Base-by-base conservation (phyloP, 92 coral and sea anemone genomes). In the Siderastrea siderea region DNA sequence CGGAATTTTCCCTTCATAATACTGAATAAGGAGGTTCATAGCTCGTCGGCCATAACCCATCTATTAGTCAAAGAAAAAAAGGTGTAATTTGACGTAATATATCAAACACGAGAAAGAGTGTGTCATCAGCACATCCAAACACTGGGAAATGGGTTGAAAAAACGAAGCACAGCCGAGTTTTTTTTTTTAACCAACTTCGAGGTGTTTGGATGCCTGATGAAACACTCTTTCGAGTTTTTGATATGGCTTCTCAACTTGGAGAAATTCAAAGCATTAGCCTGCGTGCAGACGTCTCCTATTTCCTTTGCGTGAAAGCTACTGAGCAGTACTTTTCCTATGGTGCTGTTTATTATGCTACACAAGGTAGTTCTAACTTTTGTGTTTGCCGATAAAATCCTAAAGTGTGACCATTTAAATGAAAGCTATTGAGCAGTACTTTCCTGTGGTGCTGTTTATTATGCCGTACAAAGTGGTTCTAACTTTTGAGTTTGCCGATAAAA, bases 11-110 rank as follows among this genome's bases (percentile, higher is more conserved):
- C 99, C 99, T 90, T 97, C 98, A 44, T 95, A 97, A 50, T 97
- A 97, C 74, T 95, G 96, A 68, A 91, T 86, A 3, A 97, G 84
- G 60, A 92, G 93, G 54, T 82, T 81, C 89, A 95, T 52, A 4
- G 99, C 99, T 11, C 97, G 93, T 26, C 94, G 90, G 19, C 99
- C 99, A 77, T 97, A 97, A 47, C 99, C 99, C 99, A 97, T 97
- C 99, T 97, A 53, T 3, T 74, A 69, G 8, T 12, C 1, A 45
- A 63, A 50, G 51, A n/a, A n/a, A n/a, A n/a, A 73, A 44, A 9
- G 74, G 1, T 1, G 6, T 14, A 49, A 74, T 55, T 47, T 3
- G n/a, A 69, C 0, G 38, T 26, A 26, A 26, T 26, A 26, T 26
- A 26, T 26, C 38, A 26, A 26, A 26, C 38, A 26, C 38, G 38